A percentile compares a stretch with the other conserved stretches of the same genome.
phyloP scores from a whole-genome alignment of 2,797 vertebrate genomes.

The Spinus pinus region DNA sequence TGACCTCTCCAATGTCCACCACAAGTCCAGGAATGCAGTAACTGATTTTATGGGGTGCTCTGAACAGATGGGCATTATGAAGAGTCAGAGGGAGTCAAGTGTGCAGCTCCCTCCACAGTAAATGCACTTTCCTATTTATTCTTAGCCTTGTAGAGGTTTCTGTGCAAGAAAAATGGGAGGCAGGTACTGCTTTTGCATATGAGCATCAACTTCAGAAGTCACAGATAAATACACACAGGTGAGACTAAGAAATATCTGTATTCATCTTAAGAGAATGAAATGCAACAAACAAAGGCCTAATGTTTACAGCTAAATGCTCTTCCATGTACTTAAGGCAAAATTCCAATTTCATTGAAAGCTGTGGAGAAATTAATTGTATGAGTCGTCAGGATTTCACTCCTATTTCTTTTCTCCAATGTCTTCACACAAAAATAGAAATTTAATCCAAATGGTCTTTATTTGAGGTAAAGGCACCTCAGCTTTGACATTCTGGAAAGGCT shows the following conservation, averaged over 20 bases:
- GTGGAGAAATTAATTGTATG: neutral
- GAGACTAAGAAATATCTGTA: neutral
- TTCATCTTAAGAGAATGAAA: neutral
- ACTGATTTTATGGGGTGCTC: neutral
- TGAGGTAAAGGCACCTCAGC: neutral
- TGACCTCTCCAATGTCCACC: neutral
- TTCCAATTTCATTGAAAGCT: neutral
- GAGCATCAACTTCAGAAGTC: neutral
- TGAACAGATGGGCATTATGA: neutral
- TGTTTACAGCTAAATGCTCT: neutral
- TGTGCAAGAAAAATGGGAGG: neutral
- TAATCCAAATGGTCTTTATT: neutral
- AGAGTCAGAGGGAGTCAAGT: neutral
- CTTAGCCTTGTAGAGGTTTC: neutral
- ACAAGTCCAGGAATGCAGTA: neutral
- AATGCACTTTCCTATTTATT: neutral
- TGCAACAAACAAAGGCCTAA: neutral
- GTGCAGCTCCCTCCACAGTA: neutral
- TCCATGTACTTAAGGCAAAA: neutral
- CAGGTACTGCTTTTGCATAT: neutral
- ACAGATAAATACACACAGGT: neutral
- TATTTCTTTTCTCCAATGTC: neutral
- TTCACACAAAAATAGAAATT: neutral
- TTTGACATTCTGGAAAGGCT: neutral
- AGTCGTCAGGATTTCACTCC: neutral